Evolutionary conservation across 2,888 invertebrate genomes (phyloP), one percentile per base, ranked within the genome.

Genomic region (Stenichneumon culpator): DNA sequence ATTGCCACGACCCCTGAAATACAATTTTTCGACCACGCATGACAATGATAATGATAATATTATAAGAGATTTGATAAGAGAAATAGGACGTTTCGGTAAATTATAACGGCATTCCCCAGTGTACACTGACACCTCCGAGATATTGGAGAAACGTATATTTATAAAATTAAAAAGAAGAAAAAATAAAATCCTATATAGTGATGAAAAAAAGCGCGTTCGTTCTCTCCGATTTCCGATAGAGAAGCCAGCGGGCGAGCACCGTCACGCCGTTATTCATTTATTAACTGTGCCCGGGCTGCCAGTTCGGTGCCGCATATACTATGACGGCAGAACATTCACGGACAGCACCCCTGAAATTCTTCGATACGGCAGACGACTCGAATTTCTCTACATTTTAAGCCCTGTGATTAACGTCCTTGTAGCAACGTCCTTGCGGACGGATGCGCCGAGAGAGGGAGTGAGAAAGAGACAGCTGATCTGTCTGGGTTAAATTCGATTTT

Each of bases 231-330:
- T 78, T 81, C 63, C 81, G 81, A 84, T 81, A 84, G 39, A 77
- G 65, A 73, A 69, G 28, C 73, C 57, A 50, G 65, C 68, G 69
- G 73, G 52, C 50, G 60, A 81, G 50, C 81, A 63, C 39, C 39
- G 60, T 84, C 63, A n/a, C 39, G 60, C 84, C 84, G 81, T 84
- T 81, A 78, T 84, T 84, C 84, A 84, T 84, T 84, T 84, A 84
- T 84, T 81, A 84, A 84, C 77, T 73, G 78, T 78, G 68, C 73
- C 44, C 47, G 28, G 73, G 44, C 81, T 68, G 84, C 68, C 73
- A 70, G 70, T 83, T 70, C 60, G 73, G 52, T 73, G 73, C 73
- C 68, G 44, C 54, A 63, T 32, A 60, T 32, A 67, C 52, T 47
- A 65, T 63, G 69, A 79, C 54, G 57, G 22, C 28, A 65, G 70